Evolutionary conservation across 2,797 vertebrate genomes (phyloP).

Genomic region (Falco rusticolus): DNA sequence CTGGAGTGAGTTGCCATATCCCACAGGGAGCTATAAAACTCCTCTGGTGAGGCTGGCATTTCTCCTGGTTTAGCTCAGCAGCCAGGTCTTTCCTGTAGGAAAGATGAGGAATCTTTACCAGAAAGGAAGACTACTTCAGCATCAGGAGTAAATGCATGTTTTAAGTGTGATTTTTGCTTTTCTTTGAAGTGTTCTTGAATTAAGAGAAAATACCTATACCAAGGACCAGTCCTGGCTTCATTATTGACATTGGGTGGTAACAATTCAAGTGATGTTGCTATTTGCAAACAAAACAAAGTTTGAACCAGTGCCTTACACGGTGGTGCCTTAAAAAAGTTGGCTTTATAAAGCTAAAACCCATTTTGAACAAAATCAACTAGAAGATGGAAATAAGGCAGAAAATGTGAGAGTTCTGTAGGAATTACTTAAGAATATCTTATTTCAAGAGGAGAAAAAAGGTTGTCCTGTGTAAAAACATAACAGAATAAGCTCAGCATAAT

Average conservation of each 20-base stretch:
- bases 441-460: neutral
- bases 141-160: neutral
- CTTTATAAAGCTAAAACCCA: neutral
- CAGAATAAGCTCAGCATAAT: neutral
- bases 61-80: neutral
- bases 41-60: constrained; percentile 16
- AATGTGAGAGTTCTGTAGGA: neutral
- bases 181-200: neutral
- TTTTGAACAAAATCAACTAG: neutral
- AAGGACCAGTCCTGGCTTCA: neutral
- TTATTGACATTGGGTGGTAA: neutral
- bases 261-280: neutral
- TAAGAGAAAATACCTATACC: neutral
- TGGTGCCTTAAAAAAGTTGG: neutral
- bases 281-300: neutral
- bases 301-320: neutral
- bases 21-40: constrained; percentile 16
- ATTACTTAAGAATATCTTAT: neutral
- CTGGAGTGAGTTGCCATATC: constrained; percentile 7
- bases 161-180: neutral
- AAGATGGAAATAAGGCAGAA: constrained; percentile 6
- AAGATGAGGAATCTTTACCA: neutral
- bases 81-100: neutral
- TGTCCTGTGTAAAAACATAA: neutral
- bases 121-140: neutral